These are phyloP conservation scores for Glossosoma conforme DNA, from an alignment of 1,140 invertebrate species.

Conservation along the genomic window DNA sequence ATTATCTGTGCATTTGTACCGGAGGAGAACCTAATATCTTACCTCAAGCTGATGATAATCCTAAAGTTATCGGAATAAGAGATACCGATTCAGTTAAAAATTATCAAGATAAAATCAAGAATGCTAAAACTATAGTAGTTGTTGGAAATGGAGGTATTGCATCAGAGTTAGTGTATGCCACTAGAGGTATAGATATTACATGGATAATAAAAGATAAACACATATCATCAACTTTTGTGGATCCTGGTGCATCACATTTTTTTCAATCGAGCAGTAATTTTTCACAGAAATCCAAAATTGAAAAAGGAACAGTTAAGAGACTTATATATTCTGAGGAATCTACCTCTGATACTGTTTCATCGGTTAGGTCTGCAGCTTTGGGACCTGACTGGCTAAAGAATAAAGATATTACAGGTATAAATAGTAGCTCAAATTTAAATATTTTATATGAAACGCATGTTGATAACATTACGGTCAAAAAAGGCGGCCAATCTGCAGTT, in stretches of 20 bases:
- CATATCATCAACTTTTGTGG: constrained; percentile 90
- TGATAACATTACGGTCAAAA: constrained; percentile 43
- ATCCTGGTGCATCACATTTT: constrained; percentile 93
- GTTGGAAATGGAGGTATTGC: constrained; percentile 98
- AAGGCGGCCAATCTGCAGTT: constrained; percentile 63
- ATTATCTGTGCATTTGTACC: constrained; percentile 85
- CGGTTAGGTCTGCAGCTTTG: constrained; percentile 72
- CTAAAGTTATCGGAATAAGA: constrained; percentile 78
- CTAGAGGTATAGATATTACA: constrained; percentile 76
- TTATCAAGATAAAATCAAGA: constrained; percentile 66
- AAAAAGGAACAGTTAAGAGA: constrained; percentile 53
- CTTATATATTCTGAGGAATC: constrained; percentile 62
- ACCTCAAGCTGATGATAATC: constrained; percentile 53
- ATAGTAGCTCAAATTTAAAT: constrained; percentile 43
- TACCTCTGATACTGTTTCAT: constrained; percentile 31
- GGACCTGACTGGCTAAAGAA: constrained; percentile 91
- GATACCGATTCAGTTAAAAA: constrained; percentile 91
- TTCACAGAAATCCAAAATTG: constrained; percentile 39
- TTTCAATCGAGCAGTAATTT: constrained; percentile 55
- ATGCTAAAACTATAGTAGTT: constrained; percentile 69
- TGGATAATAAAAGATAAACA: constrained; percentile 94
- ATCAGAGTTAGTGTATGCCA: constrained; percentile 89
- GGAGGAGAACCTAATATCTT: constrained; percentile 83
- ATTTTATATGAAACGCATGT: constrained; percentile 73
- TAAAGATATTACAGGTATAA: constrained; percentile 58